phyloP scores from a whole-genome alignment of 2,113 vertebrate genomes.

The Macquaria ambigua region DNA sequence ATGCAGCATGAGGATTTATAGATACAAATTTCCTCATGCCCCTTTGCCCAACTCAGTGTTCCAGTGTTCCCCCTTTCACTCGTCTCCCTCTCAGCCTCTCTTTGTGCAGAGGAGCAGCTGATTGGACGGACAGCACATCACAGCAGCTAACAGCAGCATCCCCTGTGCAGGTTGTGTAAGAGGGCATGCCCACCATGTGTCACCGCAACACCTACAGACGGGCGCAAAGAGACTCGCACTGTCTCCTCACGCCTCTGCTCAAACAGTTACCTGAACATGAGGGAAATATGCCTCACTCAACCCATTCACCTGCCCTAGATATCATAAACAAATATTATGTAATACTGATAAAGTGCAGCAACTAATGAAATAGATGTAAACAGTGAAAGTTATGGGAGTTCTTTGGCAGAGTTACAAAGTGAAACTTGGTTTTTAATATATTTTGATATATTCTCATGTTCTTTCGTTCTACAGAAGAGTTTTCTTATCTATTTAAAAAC shows the following conservation, averaged over 20 bases:
- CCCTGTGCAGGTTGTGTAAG: constrained; percentile 59
- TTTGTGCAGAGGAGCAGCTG: background rate
- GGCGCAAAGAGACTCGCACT: background rate
- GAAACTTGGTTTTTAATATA: background rate
- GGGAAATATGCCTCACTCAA: constrained; percentile 1
- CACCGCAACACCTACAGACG: constrained; percentile 44
- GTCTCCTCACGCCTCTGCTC: constrained; percentile 57
- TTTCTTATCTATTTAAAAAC: background rate
- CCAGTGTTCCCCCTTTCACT: background rate
- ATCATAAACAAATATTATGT: constrained; percentile 7
- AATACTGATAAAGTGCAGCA: constrained; percentile 1
- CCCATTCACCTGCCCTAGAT: constrained; percentile 12
- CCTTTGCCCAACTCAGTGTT: background rate
- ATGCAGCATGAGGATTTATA: background rate
- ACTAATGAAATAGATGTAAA: background rate
- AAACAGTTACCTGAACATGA: constrained; percentile 35
- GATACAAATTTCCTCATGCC: background rate
- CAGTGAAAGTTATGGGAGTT: background rate
- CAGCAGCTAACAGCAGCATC: constrained; percentile 40
- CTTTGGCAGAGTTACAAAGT: background rate
- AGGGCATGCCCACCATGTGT: constrained; percentile 48
- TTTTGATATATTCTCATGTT: too few species aligned
- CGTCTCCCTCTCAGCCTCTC: background rate
- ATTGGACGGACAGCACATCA: constrained; percentile 11
- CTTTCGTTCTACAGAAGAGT: background rate